Percentiles rank a stretch among this genome's conserved stretches.
These are phyloP conservation scores for Octopus bimaculoides DNA, from an alignment of 1,140 invertebrate genomes.

Conservation along the genomic window DNA sequence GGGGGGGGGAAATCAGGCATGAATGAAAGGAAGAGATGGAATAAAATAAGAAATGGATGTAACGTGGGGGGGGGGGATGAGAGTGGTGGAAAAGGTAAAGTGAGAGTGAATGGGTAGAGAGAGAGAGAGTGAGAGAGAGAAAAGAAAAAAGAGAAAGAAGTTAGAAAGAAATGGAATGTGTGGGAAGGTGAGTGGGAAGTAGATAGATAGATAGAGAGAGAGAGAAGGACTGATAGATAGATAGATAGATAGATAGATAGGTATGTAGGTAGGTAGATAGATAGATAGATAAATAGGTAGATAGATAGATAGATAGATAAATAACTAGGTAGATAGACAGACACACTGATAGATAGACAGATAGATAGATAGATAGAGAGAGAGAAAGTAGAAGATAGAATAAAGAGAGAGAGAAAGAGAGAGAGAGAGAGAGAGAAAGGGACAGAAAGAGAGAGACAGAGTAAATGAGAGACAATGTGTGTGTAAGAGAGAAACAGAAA, in stretches of 20 bases:
- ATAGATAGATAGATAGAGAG: not conserved
- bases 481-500: not conserved
- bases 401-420: not conserved
- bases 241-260: no score
- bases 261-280: no score
- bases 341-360: not conserved
- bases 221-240: no score
- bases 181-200: no score
- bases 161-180: not conserved
- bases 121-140: not conserved
- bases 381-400: not conserved
- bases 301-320: not conserved
- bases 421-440: not conserved
- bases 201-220: no score
- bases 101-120: not conserved
- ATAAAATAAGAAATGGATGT: no score
- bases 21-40: no score
- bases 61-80: no score
- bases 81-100: not conserved
- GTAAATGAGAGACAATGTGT: not conserved
- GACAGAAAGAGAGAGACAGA: not conserved
- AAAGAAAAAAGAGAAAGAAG: not conserved
- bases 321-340: no score
- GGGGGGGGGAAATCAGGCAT: no score
- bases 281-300: not conserved